These are phyloP conservation scores for Caenorhabditis wallacei DNA, from an alignment of 2,888 invertebrate genomes.

Conservation along the genomic window DNA sequence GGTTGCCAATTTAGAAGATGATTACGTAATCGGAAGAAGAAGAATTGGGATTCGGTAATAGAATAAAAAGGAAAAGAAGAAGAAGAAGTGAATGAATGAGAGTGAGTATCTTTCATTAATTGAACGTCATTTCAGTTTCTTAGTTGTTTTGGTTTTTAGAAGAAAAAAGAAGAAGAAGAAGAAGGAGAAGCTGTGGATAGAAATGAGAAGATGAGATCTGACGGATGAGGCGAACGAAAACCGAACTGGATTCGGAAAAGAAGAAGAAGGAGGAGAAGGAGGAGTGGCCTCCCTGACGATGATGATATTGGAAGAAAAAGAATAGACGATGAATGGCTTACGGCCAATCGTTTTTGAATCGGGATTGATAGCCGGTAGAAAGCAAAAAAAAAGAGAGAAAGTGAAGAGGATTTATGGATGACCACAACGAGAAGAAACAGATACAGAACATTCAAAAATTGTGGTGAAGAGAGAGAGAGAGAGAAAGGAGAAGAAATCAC, in stretches of 20 bases:
- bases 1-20: conserved; percentile 51
- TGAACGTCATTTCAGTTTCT: conserved; percentile 37
- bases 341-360: conserved; percentile 65
- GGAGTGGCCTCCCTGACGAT: conserved; percentile 42
- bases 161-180: too few species aligned
- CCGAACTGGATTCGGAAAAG: conserved; percentile 52
- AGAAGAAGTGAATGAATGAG: conserved; percentile 34
- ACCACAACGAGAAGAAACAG: conserved; percentile 30
- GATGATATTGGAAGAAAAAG: conserved; percentile 51
- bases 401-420: conserved; percentile 53
- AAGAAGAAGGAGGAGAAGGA: conserved; percentile 4
- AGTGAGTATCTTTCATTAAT: conserved; percentile 27
- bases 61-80: conserved; percentile 18
- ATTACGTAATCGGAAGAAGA: conserved; percentile 47
- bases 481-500: conserved; percentile 4
- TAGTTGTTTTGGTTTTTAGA: conserved; percentile 41
- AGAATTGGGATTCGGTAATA: conserved; percentile 19
- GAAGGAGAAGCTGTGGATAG: conserved; percentile 32
- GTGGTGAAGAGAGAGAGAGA: not conserved
- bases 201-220: conserved; percentile 54
- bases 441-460: not conserved
- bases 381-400: conserved; percentile 31
- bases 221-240: conserved; percentile 41
- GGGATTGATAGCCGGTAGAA: conserved; percentile 63
- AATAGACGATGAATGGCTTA: conserved; percentile 41